Evolutionary conservation across 2,797 vertebrate genomes (phyloP).

Genomic region (Tokudaia muenninki): DNA sequence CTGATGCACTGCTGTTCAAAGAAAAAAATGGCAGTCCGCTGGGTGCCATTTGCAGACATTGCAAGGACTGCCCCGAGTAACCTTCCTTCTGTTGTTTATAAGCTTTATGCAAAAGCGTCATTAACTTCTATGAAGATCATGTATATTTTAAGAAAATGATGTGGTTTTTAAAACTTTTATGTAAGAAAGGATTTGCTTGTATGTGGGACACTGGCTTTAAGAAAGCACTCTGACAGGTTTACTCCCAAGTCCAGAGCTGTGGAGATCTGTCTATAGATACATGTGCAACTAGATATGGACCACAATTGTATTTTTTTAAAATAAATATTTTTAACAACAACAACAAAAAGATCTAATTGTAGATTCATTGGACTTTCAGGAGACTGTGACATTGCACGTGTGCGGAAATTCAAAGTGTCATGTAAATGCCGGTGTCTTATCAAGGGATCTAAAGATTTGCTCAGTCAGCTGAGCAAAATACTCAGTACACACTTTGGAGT

Average conservation of each 20-base stretch:
- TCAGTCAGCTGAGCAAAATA: slow-evolving; percentile 42
- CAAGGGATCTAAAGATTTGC: slow-evolving; percentile 46
- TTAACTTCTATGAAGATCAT: slow-evolving; percentile 83
- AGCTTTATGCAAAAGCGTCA: slow-evolving; percentile 85
- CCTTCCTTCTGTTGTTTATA: slow-evolving; percentile 81
- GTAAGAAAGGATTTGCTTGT: slow-evolving; percentile 89
- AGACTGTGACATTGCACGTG: slow-evolving; percentile 30
- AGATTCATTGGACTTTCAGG: slow-evolving; percentile 46
- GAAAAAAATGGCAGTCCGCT: neutral
- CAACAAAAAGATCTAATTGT: neutral
- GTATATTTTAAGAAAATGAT: slow-evolving; percentile 80
- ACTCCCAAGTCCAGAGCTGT: slow-evolving; percentile 84
- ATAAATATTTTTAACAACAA: slow-evolving; percentile 92
- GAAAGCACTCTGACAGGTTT: slow-evolving; percentile 87
- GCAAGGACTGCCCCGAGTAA: slow-evolving; percentile 83
- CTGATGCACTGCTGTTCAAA: slow-evolving; percentile 61
- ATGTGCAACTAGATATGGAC: slow-evolving; percentile 88
- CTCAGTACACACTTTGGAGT: neutral
- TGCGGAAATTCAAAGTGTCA: slow-evolving; percentile 57
- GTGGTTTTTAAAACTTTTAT: slow-evolving; percentile 85
- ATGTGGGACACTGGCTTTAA: slow-evolving; percentile 87
- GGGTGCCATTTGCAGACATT: slow-evolving; percentile 61
- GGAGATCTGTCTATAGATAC: slow-evolving; percentile 87
- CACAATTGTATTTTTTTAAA: slow-evolving; percentile 91
- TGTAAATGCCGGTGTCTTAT: slow-evolving; percentile 65